These are phyloP conservation scores for Chloroceryle amazona DNA, from an alignment of 2,797 vertebrate species.

Conservation along the genomic window DNA sequence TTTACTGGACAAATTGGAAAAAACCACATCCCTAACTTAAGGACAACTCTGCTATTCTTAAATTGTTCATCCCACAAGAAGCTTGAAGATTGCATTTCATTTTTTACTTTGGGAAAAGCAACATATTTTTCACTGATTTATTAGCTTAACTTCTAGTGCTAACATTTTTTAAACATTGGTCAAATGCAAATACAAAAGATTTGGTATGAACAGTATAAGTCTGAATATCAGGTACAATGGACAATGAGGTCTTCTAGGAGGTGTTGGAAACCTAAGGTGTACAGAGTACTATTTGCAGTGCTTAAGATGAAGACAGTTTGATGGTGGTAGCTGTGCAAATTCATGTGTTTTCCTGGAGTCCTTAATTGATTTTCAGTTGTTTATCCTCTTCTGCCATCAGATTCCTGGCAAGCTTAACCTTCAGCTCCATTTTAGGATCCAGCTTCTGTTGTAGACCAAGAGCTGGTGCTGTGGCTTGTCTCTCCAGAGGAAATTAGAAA, in stretches of 20 bases:
- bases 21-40: not conserved
- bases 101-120: not conserved
- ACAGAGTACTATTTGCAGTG: not conserved
- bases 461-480: not conserved
- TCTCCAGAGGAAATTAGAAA: slow-evolving; percentile 2
- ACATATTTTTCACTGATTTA: not conserved
- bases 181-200: not conserved
- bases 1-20: not conserved
- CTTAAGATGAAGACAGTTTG: slow-evolving; percentile 61
- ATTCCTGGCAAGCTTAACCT: slow-evolving; percentile 51
- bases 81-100: not conserved
- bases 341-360: slow-evolving; percentile 62
- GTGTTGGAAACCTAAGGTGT: not conserved
- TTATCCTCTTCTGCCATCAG: slow-evolving; percentile 59
- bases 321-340: slow-evolving; percentile 55
- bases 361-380: slow-evolving; percentile 74
- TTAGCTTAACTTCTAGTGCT: not conserved
- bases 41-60: not conserved
- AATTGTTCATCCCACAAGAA: not conserved
- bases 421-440: not conserved
- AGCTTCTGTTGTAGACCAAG: not conserved
- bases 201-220: not conserved
- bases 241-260: not conserved
- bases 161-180: not conserved
- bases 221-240: not conserved